Conservation (phyloP, 2,888 invertebrate species). For the Psylliodes chrysocephalus region DNA sequence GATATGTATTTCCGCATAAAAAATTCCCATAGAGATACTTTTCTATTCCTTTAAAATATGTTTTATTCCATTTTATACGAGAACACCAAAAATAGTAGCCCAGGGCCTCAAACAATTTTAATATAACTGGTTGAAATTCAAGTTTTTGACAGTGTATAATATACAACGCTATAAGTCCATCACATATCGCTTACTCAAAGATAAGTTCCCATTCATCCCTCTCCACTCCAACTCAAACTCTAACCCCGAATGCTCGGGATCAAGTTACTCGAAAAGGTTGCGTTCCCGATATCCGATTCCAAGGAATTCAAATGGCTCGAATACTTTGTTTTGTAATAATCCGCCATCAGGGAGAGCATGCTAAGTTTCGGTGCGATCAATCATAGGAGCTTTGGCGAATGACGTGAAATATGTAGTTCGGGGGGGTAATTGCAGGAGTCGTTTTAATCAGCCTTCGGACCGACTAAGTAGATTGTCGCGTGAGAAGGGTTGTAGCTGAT, state of each 20-base stretch:
- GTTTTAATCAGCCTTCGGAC: constrained; percentile 36
- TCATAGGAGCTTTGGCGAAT: constrained; percentile 43
- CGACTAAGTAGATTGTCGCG: constrained; percentile 42
- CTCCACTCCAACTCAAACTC: background rate
- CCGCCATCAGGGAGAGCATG: constrained; percentile 2
- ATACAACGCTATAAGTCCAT: background rate
- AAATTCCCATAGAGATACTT: too few relatives aligned
- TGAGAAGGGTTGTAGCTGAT: constrained; percentile 14
- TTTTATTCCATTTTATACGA: too few relatives aligned
- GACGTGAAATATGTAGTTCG: constrained; percentile 39
- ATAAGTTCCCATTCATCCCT: background rate
- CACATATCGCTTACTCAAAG: constrained; percentile 5
- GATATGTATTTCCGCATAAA: too few relatives aligned
- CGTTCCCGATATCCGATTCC: constrained; percentile 8
- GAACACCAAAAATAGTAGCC: too few relatives aligned
- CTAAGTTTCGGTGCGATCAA: constrained; percentile 35
- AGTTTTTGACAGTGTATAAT: background rate
- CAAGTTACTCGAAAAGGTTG: constrained; percentile 8
- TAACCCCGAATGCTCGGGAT: background rate
- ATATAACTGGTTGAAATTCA: too few relatives aligned
- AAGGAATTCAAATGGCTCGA: constrained; percentile 2
- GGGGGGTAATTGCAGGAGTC: constrained; percentile 41
- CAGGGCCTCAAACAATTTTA: too few relatives aligned
- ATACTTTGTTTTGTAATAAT: constrained; percentile 12
- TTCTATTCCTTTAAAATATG: too few relatives aligned